Percentiles rank a stretch among this genome's conserved stretches.
Conservation (phyloP, 2,113 vertebrate genomes). For the Crotalus helleri region DNA sequence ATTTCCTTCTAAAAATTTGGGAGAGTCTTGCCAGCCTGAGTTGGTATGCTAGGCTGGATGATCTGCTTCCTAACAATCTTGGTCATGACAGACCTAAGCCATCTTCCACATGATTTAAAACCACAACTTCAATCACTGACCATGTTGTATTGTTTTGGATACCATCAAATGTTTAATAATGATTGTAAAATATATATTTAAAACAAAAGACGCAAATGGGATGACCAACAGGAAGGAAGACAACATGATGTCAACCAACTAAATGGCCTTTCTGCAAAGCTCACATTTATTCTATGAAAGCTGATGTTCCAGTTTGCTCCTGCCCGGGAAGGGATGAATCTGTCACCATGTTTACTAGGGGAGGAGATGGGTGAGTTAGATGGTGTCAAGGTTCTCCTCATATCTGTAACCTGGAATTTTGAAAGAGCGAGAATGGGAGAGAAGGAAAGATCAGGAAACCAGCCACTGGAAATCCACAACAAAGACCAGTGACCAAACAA, state of each 20-base stretch:
- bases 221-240: background rate
- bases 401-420: conserved; percentile 73
- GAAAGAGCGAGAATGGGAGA: background rate
- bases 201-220: background rate
- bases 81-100: background rate
- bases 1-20: background rate
- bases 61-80: background rate
- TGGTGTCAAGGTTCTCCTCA: conserved; percentile 86
- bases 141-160: background rate
- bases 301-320: conserved; percentile 99
- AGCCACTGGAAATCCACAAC: background rate
- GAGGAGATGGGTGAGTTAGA: conserved; percentile 94
- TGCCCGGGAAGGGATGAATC: conserved; percentile 95
- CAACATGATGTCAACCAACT: background rate
- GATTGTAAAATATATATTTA: background rate
- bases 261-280: conserved; percentile 26
- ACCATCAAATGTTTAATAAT: background rate
- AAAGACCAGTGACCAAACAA: background rate
- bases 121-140: background rate
- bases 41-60: background rate
- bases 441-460: background rate
- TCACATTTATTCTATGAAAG: conserved; percentile 96
- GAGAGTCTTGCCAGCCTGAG: background rate
- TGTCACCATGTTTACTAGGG: conserved; percentile 94
- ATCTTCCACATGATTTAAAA: background rate